Percentiles rank a stretch among this genome's conserved stretches.
These are phyloP conservation scores for Pampus argenteus DNA, from an alignment of 2,797 vertebrate genomes.

Conservation along the genomic window DNA sequence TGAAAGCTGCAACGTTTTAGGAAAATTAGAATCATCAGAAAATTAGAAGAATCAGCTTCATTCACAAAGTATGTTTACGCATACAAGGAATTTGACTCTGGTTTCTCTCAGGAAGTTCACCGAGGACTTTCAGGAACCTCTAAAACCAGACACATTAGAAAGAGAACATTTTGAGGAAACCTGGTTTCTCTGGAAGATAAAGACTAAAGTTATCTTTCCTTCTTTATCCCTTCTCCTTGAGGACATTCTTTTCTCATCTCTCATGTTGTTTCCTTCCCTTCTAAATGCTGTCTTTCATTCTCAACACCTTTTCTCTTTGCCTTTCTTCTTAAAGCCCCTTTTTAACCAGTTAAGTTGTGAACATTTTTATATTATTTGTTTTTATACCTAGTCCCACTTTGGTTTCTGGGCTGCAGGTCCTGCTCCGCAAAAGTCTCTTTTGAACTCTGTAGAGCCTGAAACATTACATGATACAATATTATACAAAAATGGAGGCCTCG, in stretches of 20 bases:
- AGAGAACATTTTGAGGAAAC: conserved; percentile 3
- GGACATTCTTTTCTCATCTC: not conserved
- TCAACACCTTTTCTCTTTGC: not conserved
- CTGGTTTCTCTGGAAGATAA: conserved; percentile 18
- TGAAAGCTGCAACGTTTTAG: not conserved
- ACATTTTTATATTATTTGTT: not conserved
- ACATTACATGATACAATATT: not conserved
- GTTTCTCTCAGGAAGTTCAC: too few species aligned
- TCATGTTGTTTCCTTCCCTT: not conserved
- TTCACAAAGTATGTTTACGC: too few species aligned
- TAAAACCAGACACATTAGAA: conserved; percentile 13
- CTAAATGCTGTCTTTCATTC: not conserved
- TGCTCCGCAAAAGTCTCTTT: too few species aligned
- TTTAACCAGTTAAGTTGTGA: not conserved
- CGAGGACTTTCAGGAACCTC: not conserved
- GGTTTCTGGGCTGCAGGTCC: too few species aligned
- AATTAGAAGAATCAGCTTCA: too few species aligned
- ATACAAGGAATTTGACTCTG: too few species aligned
- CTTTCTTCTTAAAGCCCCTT: not conserved
- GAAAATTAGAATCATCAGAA: not conserved
- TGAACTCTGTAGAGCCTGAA: not conserved
- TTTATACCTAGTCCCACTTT: not conserved
- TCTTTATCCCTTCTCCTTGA: not conserved
- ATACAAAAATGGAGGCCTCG: too few species aligned
- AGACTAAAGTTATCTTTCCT: not conserved